Conservation (phyloP, 2,888 invertebrate species). For the Drosophila anomelani region DNA sequence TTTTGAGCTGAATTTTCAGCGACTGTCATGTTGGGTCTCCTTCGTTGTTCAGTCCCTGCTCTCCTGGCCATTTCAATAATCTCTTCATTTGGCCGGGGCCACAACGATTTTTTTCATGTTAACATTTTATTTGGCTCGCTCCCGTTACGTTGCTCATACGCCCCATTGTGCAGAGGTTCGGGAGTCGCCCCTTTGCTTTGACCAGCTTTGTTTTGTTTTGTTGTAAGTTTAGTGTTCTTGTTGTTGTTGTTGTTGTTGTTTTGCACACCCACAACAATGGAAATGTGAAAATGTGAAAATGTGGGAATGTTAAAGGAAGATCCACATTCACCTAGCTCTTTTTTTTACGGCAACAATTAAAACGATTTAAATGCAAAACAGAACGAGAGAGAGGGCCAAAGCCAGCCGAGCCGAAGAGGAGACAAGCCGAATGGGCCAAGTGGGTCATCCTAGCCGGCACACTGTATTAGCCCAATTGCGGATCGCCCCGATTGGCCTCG, state of each 20-base stretch:
- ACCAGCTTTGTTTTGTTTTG: neutral
- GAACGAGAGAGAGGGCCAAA: conserved; percentile 15
- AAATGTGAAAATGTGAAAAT: conserved; percentile 14
- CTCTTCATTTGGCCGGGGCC: conserved; percentile 71
- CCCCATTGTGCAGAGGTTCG: conserved; percentile 66
- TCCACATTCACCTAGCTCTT: conserved; percentile 22
- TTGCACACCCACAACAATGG: conserved; percentile 35
- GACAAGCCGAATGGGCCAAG: conserved; percentile 19
- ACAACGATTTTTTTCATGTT: conserved; percentile 66
- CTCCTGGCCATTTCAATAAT: conserved; percentile 76
- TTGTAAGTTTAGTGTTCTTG: too few species aligned
- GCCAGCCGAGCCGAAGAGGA: neutral
- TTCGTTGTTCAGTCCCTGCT: neutral
- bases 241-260: conserved; percentile 5
- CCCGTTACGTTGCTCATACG: conserved; percentile 61
- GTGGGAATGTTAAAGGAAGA: neutral
- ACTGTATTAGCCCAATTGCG: conserved; percentile 39
- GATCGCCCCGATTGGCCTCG: conserved; percentile 24
- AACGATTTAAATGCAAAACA: conserved; percentile 78
- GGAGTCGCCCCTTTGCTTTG: conserved; percentile 52
- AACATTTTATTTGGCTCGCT: conserved; percentile 70
- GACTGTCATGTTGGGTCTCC: conserved; percentile 25
- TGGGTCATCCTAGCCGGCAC: conserved; percentile 36
- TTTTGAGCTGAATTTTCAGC: conserved; percentile 54
- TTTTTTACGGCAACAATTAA: conserved; percentile 67